These are phyloP conservation scores for Conopomorpha cramerella DNA, from an alignment of 1,140 invertebrate species.

Conservation along the genomic window DNA sequence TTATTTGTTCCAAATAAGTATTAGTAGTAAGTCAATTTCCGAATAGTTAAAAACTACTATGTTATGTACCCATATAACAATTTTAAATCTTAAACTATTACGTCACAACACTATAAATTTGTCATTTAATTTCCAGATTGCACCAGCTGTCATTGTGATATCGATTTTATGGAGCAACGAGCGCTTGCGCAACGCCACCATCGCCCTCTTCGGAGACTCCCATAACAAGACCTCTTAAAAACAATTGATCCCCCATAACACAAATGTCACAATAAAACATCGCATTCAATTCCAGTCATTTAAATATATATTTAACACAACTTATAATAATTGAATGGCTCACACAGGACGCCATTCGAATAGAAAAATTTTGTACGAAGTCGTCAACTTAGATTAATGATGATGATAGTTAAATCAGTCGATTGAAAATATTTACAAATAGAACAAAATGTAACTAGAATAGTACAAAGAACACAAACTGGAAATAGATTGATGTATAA, in stretches of 20 bases:
- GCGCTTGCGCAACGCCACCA: background rate
- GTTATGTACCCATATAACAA: background rate
- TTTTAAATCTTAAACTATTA: background rate
- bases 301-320: background rate
- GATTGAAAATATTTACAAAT: too few relatives aligned
- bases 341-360: too few relatives aligned
- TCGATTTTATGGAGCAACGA: background rate
- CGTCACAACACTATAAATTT: too few relatives aligned
- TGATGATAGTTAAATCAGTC: too few relatives aligned
- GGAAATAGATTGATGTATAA: too few relatives aligned
- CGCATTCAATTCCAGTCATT: background rate
- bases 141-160: background rate
- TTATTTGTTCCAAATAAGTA: background rate
- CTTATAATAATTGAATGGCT: too few relatives aligned
- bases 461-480: too few relatives aligned
- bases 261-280: background rate
- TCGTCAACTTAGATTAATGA: too few relatives aligned
- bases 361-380: too few relatives aligned
- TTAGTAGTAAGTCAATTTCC: background rate
- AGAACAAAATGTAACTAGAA: too few relatives aligned
- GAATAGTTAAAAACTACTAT: too few relatives aligned
- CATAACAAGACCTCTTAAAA: background rate
- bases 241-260: background rate
- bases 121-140: background rate
- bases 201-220: background rate